Conservation (phyloP, 1,140 invertebrate species). For the Danaus plexippus region DNA sequence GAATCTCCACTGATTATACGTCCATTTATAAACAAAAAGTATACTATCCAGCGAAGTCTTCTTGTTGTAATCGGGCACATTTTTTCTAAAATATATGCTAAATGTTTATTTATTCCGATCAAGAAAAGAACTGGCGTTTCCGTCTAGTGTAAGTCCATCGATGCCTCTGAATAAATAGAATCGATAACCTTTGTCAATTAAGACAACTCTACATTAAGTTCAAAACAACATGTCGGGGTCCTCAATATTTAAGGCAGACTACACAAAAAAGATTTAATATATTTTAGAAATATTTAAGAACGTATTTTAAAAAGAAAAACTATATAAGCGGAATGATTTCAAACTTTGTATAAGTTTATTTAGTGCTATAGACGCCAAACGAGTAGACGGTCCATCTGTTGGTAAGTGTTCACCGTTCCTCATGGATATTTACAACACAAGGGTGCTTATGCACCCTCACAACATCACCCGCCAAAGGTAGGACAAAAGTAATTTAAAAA, state of each 20-base stretch:
- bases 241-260: conserved; percentile 31
- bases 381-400: no score
- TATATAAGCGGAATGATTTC: neutral
- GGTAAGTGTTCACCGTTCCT: no score
- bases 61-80: conserved; percentile 35
- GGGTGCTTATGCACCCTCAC: no score
- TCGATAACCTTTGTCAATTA: conserved; percentile 63
- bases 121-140: conserved; percentile 44
- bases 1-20: conserved; percentile 35
- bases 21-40: conserved; percentile 30
- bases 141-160: conserved; percentile 45
- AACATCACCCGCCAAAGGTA: no score
- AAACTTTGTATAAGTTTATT: neutral
- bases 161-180: conserved; percentile 59
- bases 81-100: conserved; percentile 26
- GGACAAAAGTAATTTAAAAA: no score
- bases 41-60: conserved; percentile 34
- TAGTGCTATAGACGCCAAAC: no score
- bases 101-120: conserved; percentile 24
- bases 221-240: conserved; percentile 62
- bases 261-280: conserved; percentile 14
- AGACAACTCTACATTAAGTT: conserved; percentile 56
- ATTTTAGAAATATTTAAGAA: neutral
- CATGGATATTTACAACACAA: no score
- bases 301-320: neutral